Evolutionary conservation across 2,113 vertebrate genomes (phyloP), one percentile per base, ranked within the genome.

Genomic region (Trichomycterus rosablanca): DNA sequence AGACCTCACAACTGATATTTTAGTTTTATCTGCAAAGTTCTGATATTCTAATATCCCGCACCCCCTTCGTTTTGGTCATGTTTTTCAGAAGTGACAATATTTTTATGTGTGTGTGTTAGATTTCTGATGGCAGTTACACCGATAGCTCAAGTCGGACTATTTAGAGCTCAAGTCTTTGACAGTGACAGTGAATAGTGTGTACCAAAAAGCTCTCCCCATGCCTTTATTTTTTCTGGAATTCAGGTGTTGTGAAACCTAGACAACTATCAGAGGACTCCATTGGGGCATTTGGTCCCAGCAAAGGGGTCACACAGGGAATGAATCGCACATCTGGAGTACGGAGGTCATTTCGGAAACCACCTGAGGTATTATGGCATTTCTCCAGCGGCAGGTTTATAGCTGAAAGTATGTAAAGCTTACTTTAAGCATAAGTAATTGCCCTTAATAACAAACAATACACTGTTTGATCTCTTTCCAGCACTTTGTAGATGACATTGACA

Each of bases 401-500:
- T n/a, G n/a, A n/a, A n/a, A n/a, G n/a, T n/a, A n/a, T n/a, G n/a
- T n/a, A n/a, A n/a, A n/a, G n/a, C n/a, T n/a, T n/a, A n/a, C n/a
- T n/a, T n/a, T n/a, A n/a, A n/a, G n/a, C n/a, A n/a, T n/a, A n/a
- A n/a, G n/a, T 18, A 14, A 12, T 26, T 16, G 2, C 1, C 19
- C 19, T 2, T 30, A 9, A 30, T 32, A n/a, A 22, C n/a, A 2
- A n/a, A 8, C 14, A 2, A 22, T 35, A n/a, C 2, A 30, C 12
- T 44, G 15, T 46, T 65, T n/a, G 60, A 7, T 71, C 18, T 65
- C 14, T 54, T 2, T n/a, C 18, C 76, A 98, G 96, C 90, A 94
- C 73, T 93, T 94, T 0, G 93, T 99, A 20, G 96, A 98, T 69
- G 95, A 99, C 72, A 97, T 99, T 1, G 96, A 99, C 75, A 99